Percentiles rank a stretch among this genome's conserved stretches.
Conservation (phyloP, 2,888 invertebrate genomes). For the Pseudococcus viburni region DNA sequence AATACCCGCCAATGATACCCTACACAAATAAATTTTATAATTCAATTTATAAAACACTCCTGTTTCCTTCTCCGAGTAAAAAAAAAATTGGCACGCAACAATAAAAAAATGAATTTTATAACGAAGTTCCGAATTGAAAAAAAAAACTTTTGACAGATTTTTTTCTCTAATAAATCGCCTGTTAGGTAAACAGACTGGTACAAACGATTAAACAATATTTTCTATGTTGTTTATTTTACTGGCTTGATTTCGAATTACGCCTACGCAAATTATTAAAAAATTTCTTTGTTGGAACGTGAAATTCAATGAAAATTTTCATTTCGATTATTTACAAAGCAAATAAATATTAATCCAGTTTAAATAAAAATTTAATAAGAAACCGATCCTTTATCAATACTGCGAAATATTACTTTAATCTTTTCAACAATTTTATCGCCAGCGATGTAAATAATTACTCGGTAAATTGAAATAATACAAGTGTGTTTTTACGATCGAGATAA, state of each 20-base stretch:
- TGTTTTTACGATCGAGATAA: neutral
- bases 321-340: neutral
- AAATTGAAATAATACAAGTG: neutral
- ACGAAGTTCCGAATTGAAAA: neutral
- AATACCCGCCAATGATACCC: neutral
- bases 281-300: constrained; percentile 10
- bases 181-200: neutral
- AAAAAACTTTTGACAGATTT: constrained; percentile 1
- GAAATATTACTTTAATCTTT: neutral
- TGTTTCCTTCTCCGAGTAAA: neutral
- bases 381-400: neutral
- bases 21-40: neutral
- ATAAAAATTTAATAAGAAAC: neutral
- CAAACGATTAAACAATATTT: constrained; percentile 45
- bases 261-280: neutral
- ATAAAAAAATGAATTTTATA: constrained; percentile 17
- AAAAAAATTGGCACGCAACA: constrained; percentile 11
- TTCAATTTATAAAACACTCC: neutral
- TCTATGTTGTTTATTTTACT: constrained; percentile 18
- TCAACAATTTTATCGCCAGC: neutral
- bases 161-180: neutral
- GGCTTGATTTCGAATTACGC: constrained; percentile 15
- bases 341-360: neutral
- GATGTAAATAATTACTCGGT: neutral
- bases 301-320: neutral